Base-by-base conservation (phyloP, 64 coral and sea anemone species). In the Stichodactyla mertensii region DNA sequence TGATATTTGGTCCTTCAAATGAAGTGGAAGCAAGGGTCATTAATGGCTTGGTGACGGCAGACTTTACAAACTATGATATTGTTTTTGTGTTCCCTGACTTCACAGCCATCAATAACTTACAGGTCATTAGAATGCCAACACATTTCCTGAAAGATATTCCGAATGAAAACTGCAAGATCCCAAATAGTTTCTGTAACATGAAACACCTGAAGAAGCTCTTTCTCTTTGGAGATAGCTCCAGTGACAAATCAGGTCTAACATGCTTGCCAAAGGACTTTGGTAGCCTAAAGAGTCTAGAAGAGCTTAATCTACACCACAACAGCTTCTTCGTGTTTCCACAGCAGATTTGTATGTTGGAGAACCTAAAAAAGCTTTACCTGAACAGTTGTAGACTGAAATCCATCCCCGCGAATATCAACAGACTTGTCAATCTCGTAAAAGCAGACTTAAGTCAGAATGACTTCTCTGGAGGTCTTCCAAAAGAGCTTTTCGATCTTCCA, bases 401-500 rank as follows among this genome's bases (percentile, higher is more conserved):
- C 20, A 82, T 98, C 55, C 87, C 96, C 7, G 16, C 87, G 61
- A 28, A 83, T 58, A 89, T 98, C 7, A 78, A 14, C 14, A 71
- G 83, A 57, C 83, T 98, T 10, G 54, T 61, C 87, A 62, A 78
- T 71, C 70, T 98, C 16, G 52, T 84, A 16, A 71, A 87, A 16
- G 81, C 93, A 64, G 96, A 94, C 54, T 92, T 98, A 11, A 98
- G 92, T 54, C 85, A 81, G 36, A 98, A 98, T 86, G 52, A 52
- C n/a, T 61, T 98, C 60, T 88, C 54, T 26, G 59, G 52, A 5
- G 86, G 89, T 80, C 86, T 98, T 23, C 93, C 92, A 0, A 20
- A 85, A 51, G 87, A 84, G 16, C 53, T 98, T 55, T 92, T 92
- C 78, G 28, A 79, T 52, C 90, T 98, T 59, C 71, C 80, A 78